Percentiles rank a stretch among this genome's conserved stretches.
Conservation (phyloP, 2,797 vertebrate species). For the Tarsius wallacei region DNA sequence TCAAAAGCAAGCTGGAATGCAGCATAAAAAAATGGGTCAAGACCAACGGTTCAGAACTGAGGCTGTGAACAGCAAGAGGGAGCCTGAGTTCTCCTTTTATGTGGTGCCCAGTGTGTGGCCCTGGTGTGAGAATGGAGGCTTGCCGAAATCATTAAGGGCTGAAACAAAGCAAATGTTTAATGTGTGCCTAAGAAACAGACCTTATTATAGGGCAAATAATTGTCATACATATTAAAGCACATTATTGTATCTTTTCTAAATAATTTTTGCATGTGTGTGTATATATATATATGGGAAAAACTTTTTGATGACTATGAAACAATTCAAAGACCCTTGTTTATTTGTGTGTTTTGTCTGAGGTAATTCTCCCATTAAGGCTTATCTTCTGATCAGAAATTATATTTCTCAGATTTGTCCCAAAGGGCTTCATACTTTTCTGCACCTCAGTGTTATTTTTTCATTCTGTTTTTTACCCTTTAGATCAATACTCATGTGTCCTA, state of each 20-base stretch:
- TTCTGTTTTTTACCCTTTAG: neutral
- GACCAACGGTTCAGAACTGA: conserved; percentile 70
- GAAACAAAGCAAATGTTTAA: conserved; percentile 30
- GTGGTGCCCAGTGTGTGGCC: conserved; percentile 53
- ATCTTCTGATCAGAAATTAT: neutral
- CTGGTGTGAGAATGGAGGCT: conserved; percentile 49
- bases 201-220: neutral
- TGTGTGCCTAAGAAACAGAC: neutral
- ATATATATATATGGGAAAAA: neutral
- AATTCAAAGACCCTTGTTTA: neutral
- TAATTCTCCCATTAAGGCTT: conserved; percentile 27
- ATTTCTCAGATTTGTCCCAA: neutral
- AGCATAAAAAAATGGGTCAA: conserved; percentile 69
- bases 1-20: conserved; percentile 68
- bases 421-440: neutral
- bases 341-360: neutral
- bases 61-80: conserved; percentile 74
- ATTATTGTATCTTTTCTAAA: conserved; percentile 27
- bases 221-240: neutral
- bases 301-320: neutral
- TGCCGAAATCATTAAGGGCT: conserved; percentile 30
- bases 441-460: neutral
- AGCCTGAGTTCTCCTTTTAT: conserved; percentile 52
- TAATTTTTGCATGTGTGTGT: conserved; percentile 37
- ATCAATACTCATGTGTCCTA: neutral